These are phyloP conservation scores for Dolichotis patagonum DNA, from an alignment of 2,113 vertebrate genomes.

Conservation along the genomic window DNA sequence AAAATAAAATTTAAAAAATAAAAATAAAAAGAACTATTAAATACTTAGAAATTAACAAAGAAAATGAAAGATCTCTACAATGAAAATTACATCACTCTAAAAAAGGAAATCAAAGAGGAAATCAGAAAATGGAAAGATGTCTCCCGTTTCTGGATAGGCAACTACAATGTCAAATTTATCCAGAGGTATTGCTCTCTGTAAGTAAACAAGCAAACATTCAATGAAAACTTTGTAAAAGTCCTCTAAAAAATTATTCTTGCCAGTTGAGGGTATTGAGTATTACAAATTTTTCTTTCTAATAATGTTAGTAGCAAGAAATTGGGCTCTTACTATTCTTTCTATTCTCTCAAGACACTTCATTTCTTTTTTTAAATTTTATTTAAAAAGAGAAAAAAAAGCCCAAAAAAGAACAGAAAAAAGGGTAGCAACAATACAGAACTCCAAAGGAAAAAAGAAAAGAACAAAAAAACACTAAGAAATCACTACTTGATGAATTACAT, in stretches of 20 bases:
- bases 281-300: neutral
- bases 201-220: slow-evolving; percentile 12
- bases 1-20: too few relatives aligned
- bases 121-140: neutral
- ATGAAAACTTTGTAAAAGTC: slow-evolving; percentile 27
- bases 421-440: too few relatives aligned
- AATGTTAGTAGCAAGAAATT: slow-evolving; percentile 32
- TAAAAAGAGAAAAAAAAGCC: too few relatives aligned
- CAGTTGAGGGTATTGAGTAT: neutral
- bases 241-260: slow-evolving; percentile 35
- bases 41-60: neutral
- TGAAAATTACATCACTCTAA: neutral
- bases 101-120: neutral
- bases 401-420: too few relatives aligned
- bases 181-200: neutral
- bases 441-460: too few relatives aligned
- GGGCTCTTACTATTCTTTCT: too few relatives aligned
- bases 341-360: neutral
- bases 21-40: too few relatives aligned
- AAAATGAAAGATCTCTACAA: neutral
- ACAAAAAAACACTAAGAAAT: too few relatives aligned
- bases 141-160: neutral
- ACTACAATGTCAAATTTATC: neutral
- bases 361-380: too few relatives aligned
- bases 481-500: too few relatives aligned